Base-by-base conservation (phyloP, 2,113 vertebrate genomes). In the Callorhinus ursinus region DNA sequence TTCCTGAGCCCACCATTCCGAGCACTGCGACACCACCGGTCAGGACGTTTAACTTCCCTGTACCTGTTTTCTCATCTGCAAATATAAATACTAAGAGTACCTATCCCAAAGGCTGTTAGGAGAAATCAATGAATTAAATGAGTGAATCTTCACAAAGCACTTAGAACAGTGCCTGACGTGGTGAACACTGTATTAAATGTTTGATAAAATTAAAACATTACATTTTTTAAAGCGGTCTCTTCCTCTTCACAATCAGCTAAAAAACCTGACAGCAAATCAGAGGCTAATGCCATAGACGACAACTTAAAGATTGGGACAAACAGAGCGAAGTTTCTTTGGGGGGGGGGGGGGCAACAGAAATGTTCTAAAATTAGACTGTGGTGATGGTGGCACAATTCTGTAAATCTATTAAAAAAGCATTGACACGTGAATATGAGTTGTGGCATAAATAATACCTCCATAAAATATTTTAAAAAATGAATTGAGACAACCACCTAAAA, bases 391-490 rank as follows among this genome's bases (percentile, higher is more conserved):
- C n/a, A 55, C 53, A 63, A 57, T 18, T 71, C 16, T 11, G 21
- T 67, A 94, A 69, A 53, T 65, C 63, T 49, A 82, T 67, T 91
- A 85, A 94, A 94, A 26, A 90, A 57, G 55, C 72, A 79, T 9
- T 55, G 55, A 67, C 16, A 51, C 28, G 86, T 96, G 65, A 91
- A 94, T 92, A 80, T 6, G 51, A 31, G n/a, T 55, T 59, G 49
- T 19, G 80, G 94, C 82, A 16, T 69, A 80, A 92, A 71, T 69
- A 51, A 63, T 57, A 82, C 74, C 33, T 85, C 77, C 81, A 63
- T 81, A 49, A 95, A 94, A 39, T 49, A 95, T 9, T 76, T 65
- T 3, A 55, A 33, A 95, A 72, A 71, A 49, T 49, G 4, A 53
- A 85, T 0, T 46, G 3, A 76, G 31, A 89, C 18, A 90, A 69